Evolutionary conservation across 2,888 invertebrate species (phyloP), one percentile per base, ranked within the genome.

Genomic region (Bombyx huttoni): DNA sequence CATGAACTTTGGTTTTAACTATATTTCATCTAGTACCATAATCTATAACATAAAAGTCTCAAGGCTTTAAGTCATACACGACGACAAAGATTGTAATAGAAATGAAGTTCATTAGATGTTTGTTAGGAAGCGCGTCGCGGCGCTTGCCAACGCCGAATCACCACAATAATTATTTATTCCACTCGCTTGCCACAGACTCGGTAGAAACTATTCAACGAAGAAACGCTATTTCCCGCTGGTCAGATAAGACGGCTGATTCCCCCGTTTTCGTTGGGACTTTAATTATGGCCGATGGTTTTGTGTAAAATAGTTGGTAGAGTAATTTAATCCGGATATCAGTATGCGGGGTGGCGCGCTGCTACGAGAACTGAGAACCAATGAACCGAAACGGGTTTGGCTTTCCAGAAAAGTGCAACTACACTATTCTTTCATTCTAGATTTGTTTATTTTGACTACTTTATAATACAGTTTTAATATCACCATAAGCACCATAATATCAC

Each of bases 191-290:
- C 68, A 66, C 68, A 75, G 78, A 79, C 70, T 81, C 74, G 65
- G 67, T 65, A 58, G 74, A 70, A 81, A 86, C 88, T 84, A 86
- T 87, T 87, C 83, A 87, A 66, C 68, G 78, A 80, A 81, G 86
- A 84, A 87, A 85, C 81, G 81, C 84, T 80, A 86, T 86, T 86
- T 82, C 86, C 75, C 81, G 68, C 64, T 75, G 83, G 86, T 82
- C 86, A 86, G 88, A 88, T 88, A 88, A 88, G 88, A 79, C 88
- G 86, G 86, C 84, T 86, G 86, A 88, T 87, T 85, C 81, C 76
- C 78, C 81, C 77, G 82, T 86, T 85, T 84, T 81, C 78, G 73
- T 75, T 68, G 68, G 80, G 84, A 78, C 82, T 87, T 88, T 88
- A 88, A 88, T 88, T 88, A 86, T 86, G 75, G 87, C 82, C 83